Base-by-base conservation (phyloP, 2,113 vertebrate species). In the Greenwoodochromis staneri region DNA sequence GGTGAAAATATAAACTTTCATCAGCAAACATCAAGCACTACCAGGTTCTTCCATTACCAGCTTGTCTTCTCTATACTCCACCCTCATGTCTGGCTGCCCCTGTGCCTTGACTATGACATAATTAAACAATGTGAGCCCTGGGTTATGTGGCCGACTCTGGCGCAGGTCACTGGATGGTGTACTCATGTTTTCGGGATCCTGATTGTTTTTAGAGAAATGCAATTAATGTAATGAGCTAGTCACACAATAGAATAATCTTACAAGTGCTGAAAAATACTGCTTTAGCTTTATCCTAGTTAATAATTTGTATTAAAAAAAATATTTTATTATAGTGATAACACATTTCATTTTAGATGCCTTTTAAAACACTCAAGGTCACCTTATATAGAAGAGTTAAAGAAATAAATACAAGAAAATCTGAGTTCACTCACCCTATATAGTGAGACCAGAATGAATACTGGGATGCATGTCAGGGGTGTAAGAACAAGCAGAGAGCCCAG, bases 401-500 rank as follows among this genome's bases (percentile, higher is more conserved):
- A 69, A 66, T n/a, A 69, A 45, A 49, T 31, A 19, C 51, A 66
- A 13, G 8, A 47, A n/a, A 3, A 5, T 63, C 24, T 16, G 6
- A 83, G 16, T 19, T 73, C n/a, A 89, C 95, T 86, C 71, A 97
- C 97, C 92, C 55, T 92, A 5, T 1, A 86, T 31, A 95, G 10
- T 2, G 93, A 4, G 14, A 96, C 6, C 1, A 96, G 21, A 13
- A 96, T n/a, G 55, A 92, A 97, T 7, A 63, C 7, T 4, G 96
- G 96, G 86, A 97, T 95, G 81, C 95, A 96, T 3, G 94, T 13
- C 71, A 97, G 87, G 2, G 96, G 96, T 12, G 80, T 66, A 19
- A 89, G 1, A 8, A 95, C 53, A 21, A 97, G 91, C 6, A 96
- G 11, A 3, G 7, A 2, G 3, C 87, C 86, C 5, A 97, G 0